A percentile compares a stretch with the other conserved stretches of the same genome.
phyloP scores from a whole-genome alignment of 1,140 invertebrate species.

The Agraylea sexmaculata region DNA sequence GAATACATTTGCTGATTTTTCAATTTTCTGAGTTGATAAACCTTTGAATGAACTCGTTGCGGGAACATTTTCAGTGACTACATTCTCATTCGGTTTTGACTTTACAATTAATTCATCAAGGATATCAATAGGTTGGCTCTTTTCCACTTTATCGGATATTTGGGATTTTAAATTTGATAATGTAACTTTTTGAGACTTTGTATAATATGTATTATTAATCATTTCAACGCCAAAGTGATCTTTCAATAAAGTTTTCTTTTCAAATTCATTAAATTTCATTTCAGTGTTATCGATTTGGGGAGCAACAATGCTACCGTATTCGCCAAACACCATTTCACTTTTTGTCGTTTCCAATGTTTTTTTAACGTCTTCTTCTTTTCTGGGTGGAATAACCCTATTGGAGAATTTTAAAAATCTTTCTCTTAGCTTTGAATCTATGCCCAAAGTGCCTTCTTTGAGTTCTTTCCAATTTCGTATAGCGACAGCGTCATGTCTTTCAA shows the following conservation, averaged over 20 bases:
- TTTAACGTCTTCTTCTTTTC: conserved; percentile 21
- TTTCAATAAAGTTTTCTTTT: background rate
- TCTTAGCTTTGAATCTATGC: conserved; percentile 37
- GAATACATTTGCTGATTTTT: conserved; percentile 12
- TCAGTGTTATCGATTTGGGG: conserved; percentile 2
- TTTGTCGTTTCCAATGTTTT: conserved; percentile 20
- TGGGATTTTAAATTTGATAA: background rate
- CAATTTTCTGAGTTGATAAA: background rate
- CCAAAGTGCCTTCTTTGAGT: conserved; percentile 41
- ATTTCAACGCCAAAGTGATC: background rate
- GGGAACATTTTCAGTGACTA: background rate
- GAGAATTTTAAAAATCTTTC: conserved; percentile 56
- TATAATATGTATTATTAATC: conserved; percentile 1
- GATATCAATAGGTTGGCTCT: background rate
- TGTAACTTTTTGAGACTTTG: conserved; percentile 1
- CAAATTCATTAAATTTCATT: conserved; percentile 1
- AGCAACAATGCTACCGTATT: conserved; percentile 32
- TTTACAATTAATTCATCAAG: background rate
- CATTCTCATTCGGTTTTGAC: background rate
- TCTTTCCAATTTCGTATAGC: conserved; percentile 56
- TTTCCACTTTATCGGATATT: conserved; percentile 1
- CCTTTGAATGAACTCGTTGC: conserved; percentile 1
- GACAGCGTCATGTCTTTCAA: conserved; percentile 49
- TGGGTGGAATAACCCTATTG: conserved; percentile 37
- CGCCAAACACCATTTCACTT: conserved; percentile 20